Base-by-base conservation (phyloP, 2,888 invertebrate genomes). In the Blastobasis lacticolella region DNA sequence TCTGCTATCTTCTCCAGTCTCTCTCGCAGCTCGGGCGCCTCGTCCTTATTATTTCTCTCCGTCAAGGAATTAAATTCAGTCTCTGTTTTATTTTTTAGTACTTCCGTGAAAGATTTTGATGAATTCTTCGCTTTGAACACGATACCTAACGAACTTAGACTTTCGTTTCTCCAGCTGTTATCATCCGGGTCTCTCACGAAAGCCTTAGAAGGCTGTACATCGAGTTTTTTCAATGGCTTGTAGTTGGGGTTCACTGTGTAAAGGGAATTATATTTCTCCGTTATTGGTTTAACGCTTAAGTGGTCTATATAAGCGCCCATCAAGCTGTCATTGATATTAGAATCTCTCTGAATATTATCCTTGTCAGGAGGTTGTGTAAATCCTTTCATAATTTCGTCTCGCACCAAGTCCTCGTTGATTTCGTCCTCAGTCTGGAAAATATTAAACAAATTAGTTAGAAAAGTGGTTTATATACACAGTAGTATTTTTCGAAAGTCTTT, bases 161-260 rank as follows among this genome's bases (percentile, higher is more conserved):
- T 87, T 66, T 87, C 85, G 55, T 87, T 88, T 64, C 88, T 75
- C 88, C 88, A 88, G 55, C 84, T 86, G 53, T 86, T 86, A 54
- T 88, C 88, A 51, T 88, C 87, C 0, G 87, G 88, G 51, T 88
- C 75, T 61, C 86, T 65, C 10, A 81, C 61, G 51, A 79, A 78
- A 4, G 66, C 70, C 56, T 83, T 86, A 1, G 75, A 66, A 5
- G 81, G 75, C 57, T 78, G 78, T 1, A 86, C 73, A 48, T 86
- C 86, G 42, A 87, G 70, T 64, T 82, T 86, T 52, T 86, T 87
- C 62, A 82, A 72, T 5, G 81, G 80, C 54, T 78, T 87, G 55
- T 88, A 88, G 56, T 79, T 82, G 4, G 80, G 69, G 50, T 66
- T 78, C 0, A 82, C 75, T 5, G 80, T 62, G 57, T 86, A 85